Conservation (phyloP, 1,140 invertebrate species). For the Aphelinus certus region DNA sequence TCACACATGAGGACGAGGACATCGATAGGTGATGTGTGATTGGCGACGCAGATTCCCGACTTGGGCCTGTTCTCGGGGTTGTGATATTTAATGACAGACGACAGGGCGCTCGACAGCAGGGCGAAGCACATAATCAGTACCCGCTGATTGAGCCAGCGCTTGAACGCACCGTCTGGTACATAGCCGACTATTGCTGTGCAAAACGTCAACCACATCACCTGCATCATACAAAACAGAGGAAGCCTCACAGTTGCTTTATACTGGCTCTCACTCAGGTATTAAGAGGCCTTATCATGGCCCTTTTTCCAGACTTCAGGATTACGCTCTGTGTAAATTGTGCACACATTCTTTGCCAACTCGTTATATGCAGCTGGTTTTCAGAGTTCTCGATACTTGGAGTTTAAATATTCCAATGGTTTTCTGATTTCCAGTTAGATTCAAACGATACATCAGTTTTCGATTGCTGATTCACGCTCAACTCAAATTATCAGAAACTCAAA, state of each 20-base stretch:
- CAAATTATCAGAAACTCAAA: no score
- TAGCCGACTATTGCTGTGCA: conserved; percentile 87
- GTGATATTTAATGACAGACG: conserved; percentile 90
- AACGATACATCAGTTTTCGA: no score
- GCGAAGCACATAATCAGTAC: conserved; percentile 90
- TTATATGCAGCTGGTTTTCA: no score
- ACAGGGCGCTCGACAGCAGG: conserved; percentile 86
- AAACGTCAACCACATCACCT: conserved; percentile 85
- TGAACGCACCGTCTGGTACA: conserved; percentile 79
- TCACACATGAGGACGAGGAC: conserved; percentile 96
- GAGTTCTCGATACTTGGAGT: no score
- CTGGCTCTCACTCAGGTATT: no score
- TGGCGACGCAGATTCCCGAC: conserved; percentile 96
- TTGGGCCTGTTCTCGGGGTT: conserved; percentile 82
- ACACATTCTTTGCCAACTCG: no score
- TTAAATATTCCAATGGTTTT: no score
- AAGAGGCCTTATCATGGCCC: no score
- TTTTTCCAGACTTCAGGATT: no score
- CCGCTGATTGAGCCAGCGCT: conserved; percentile 80
- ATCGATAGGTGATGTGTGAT: conserved; percentile 99
- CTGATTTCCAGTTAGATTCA: no score
- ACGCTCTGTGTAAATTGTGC: no score
- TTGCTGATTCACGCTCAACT: no score
- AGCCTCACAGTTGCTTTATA: background rate
- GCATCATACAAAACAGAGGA: conserved; percentile 33